phyloP scores from a whole-genome alignment of 2,797 vertebrate genomes.

The Tokudaia muenninki region DNA sequence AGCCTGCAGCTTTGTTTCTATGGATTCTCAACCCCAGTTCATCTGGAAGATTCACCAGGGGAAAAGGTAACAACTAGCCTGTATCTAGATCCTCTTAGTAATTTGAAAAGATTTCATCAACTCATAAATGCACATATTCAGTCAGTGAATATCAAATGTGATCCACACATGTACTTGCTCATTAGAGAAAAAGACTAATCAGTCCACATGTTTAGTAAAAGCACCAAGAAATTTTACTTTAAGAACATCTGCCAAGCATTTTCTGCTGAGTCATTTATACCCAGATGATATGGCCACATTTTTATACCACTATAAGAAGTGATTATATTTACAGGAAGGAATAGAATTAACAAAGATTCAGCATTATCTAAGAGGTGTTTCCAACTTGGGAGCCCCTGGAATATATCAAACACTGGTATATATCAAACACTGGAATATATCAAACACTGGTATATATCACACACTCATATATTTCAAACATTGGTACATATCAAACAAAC shows the following conservation, averaged over 20 bases:
- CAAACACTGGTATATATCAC: not conserved
- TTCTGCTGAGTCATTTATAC: slow-evolving; percentile 70
- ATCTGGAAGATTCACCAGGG: not conserved
- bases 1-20: slow-evolving; percentile 27
- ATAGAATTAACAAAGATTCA: slow-evolving; percentile 9
- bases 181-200: slow-evolving; percentile 41
- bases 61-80: not conserved
- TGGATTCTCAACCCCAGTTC: not conserved
- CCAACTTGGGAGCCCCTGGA: not conserved
- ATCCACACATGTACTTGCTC: slow-evolving; percentile 15
- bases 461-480: not conserved
- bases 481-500: not conserved
- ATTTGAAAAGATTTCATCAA: slow-evolving; percentile 64
- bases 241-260: slow-evolving; percentile 67
- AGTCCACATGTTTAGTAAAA: slow-evolving; percentile 27
- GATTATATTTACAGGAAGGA: slow-evolving; percentile 28
- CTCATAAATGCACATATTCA: not conserved
- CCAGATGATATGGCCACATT: slow-evolving; percentile 25
- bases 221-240: slow-evolving; percentile 60
- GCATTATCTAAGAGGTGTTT: slow-evolving; percentile 5
- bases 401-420: not conserved
- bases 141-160: slow-evolving; percentile 12
- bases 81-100: slow-evolving; percentile 3
- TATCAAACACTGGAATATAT: not conserved
- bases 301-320: slow-evolving; percentile 31